Evolutionary conservation across 2,797 vertebrate species (phyloP), one percentile per base, ranked within the genome.

Genomic region (Erpetoichthys calabaricus): DNA sequence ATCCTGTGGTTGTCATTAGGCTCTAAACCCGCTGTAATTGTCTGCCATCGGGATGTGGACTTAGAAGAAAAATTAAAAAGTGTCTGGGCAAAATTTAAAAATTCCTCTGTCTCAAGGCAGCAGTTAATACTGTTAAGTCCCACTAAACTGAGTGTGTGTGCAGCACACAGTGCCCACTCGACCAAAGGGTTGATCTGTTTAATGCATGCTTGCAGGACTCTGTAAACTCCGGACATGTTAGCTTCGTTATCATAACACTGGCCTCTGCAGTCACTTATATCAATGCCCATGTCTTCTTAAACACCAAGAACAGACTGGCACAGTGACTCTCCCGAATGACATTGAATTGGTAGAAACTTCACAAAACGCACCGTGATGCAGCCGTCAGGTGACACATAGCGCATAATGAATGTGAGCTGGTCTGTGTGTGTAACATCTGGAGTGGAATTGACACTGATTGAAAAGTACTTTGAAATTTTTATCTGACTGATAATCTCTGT

Each of bases 381-480:
- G 3, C 56, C 53, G 44, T 60, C 58, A 8, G n/a, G 9, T 44
- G 61, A 63, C 51, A 65, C 3, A 52, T 55, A 61, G 8, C 50
- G 45, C 44, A 56, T 8, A 42, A 67, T 57, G 6, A 63, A 65
- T 10, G 57, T 63, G 43, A 63, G 59, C 45, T 68, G 66, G 46
- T 63, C 61, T 25, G 50, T 25, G 41, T 68, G 55, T 8, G 55
- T 47, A n/a, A 65, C 52, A 42, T 61, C 45, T 4, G 61, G 52
- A 51, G 47, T 67, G 8, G 52, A 65, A 53, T 65, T 55, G 6
- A 61, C 43, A 47, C 42, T 59, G 5, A 58, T 52, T 2, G 57
- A 65, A 57, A 63, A 65, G n/a, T 60, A 63, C 8, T 67, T 67
- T 2, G 60, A 42, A 8, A 45, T 43, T 55, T 57, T 56, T 4